Evolutionary conservation across 92 coral and sea anemone species (phyloP).

Genomic region (Zoanthus gigantus): DNA sequence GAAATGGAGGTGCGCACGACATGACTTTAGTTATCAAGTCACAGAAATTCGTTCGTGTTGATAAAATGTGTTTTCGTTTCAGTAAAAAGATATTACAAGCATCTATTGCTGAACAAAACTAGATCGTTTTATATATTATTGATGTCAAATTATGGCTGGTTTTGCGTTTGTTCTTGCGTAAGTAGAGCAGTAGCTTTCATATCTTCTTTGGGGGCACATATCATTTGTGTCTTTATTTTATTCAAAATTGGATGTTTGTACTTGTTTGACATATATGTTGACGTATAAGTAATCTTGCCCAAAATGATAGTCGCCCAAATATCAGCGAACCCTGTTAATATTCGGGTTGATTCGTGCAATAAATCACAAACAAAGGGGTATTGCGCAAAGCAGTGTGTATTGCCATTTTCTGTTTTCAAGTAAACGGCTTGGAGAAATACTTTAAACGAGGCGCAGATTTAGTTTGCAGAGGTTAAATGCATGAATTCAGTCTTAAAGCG

Average conservation of each 20-base stretch:
- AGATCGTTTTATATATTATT: too few relatives aligned
- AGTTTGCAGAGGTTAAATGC: background rate
- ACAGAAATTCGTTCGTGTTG: background rate
- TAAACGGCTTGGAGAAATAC: background rate
- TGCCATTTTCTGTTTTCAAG: background rate
- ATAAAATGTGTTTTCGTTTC: background rate
- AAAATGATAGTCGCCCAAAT: background rate
- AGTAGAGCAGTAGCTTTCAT: background rate
- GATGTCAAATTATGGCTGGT: background rate
- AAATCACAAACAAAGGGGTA: background rate
- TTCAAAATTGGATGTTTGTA: background rate
- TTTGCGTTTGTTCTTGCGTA: background rate
- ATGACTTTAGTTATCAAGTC: background rate
- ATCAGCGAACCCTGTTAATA: background rate
- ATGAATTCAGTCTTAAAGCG: background rate
- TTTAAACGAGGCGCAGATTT: background rate
- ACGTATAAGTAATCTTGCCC: background rate
- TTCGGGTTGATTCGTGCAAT: background rate
- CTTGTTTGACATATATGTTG: background rate
- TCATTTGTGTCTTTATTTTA: background rate
- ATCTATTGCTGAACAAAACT: too few relatives aligned
- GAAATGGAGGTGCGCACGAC: background rate
- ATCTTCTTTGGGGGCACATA: background rate
- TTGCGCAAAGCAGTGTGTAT: background rate
- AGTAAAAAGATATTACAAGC: background rate